Conservation (phyloP, 1,140 invertebrate genomes). For the Latrodectus geometricus region DNA sequence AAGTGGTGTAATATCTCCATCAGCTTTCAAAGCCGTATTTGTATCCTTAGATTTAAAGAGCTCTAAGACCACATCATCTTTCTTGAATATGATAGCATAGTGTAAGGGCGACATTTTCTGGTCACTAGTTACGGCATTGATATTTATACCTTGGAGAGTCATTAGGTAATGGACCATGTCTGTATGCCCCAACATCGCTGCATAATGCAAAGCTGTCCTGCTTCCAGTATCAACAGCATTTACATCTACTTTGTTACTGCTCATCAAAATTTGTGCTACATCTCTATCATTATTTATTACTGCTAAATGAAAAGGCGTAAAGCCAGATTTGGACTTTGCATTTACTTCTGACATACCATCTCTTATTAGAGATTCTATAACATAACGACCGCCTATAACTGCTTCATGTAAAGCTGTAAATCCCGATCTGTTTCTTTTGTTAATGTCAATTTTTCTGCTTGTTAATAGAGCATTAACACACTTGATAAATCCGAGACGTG, state of each 20-base stretch:
- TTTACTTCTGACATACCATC: background rate
- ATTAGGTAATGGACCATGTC: background rate
- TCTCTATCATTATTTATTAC: background rate
- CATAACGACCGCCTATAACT: background rate
- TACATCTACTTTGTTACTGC: background rate
- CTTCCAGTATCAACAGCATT: background rate
- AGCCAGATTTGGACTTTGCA: too few relatives aligned
- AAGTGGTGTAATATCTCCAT: background rate
- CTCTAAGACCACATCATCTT: background rate
- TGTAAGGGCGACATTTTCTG: background rate
- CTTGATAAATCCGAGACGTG: background rate
- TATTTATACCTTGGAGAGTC: background rate
- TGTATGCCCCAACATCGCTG: background rate
- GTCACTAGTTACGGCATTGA: background rate
- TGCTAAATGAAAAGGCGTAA: constrained; percentile 21
- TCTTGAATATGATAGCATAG: background rate
- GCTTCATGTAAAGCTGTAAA: constrained; percentile 11
- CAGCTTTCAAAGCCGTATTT: background rate
- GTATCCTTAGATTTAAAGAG: background rate
- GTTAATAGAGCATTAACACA: background rate
- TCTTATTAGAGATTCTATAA: background rate
- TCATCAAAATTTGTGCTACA: background rate
- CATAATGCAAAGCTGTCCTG: background rate
- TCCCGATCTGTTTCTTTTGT: background rate
- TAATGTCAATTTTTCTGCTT: background rate